Percentiles rank a stretch among this genome's conserved stretches.
These are phyloP conservation scores for Mnemiopsis leidyi DNA, from an alignment of 37 sponge, comb jelly and placozoan genomes.

Conservation along the genomic window DNA sequence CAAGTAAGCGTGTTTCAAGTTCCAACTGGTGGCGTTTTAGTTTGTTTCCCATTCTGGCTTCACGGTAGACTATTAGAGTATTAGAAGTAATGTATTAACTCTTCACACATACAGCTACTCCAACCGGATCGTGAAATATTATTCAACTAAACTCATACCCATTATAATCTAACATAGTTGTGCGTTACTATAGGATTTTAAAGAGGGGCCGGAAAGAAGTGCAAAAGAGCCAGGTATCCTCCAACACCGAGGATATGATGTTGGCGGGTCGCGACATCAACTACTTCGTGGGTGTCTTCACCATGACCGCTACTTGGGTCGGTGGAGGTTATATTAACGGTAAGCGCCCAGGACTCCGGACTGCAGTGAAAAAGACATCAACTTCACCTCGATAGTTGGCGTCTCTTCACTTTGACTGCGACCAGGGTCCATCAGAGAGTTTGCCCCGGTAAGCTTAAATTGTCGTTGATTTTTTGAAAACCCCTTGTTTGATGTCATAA, in stretches of 20 bases:
- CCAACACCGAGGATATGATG: constrained; percentile 31
- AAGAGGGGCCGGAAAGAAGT: neutral
- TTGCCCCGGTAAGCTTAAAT: neutral
- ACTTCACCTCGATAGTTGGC: neutral
- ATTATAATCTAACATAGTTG: no score
- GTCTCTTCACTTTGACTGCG: neutral
- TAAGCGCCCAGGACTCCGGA: neutral
- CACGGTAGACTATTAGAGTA: no score
- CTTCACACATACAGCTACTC: no score
- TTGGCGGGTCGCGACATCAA: constrained; percentile 29
- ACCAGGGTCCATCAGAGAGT: neutral
- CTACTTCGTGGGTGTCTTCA: constrained; percentile 40
- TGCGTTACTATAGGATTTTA: neutral
- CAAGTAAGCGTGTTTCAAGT: neutral
- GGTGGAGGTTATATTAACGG: constrained; percentile 48
- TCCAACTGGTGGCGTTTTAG: no score
- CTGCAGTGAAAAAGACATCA: neutral
- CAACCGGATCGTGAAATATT: no score
- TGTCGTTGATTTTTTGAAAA: neutral
- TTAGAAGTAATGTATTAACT: no score
- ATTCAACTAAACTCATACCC: no score
- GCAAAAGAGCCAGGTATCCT: neutral
- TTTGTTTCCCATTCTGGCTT: no score
- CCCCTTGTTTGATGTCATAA: neutral
- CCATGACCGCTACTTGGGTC: constrained; percentile 46